phyloP scores from a whole-genome alignment of 2,888 invertebrate species.

The Leucophora obtusa region DNA sequence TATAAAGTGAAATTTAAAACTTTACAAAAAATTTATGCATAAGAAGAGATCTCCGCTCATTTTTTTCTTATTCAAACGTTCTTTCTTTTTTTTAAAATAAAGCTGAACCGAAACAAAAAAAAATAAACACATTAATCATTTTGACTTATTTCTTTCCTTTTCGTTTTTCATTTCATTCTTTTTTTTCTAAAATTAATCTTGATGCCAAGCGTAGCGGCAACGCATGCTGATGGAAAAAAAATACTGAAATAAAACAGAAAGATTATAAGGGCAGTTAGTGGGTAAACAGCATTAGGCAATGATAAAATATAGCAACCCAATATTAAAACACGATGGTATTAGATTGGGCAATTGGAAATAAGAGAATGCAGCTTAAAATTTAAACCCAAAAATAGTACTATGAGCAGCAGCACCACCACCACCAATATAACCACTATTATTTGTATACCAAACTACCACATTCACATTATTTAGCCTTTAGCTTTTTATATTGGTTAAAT shows the following conservation, averaged over 20 bases:
- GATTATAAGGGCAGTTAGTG: conserved; percentile 62
- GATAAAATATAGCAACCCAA: conserved; percentile 51
- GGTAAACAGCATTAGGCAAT: conserved; percentile 57
- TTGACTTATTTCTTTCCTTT: conserved; percentile 77
- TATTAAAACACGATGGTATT: conserved; percentile 17
- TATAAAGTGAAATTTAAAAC: not conserved
- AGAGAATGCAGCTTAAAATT: conserved; percentile 17
- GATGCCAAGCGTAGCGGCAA: conserved; percentile 72
- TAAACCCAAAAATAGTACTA: not conserved
- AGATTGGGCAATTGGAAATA: conserved; percentile 42
- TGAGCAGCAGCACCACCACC: not conserved
- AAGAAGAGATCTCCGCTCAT: conserved; percentile 7
- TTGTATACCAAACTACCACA: conserved; percentile 22
- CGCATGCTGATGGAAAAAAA: conserved; percentile 35
- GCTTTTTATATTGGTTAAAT: conserved; percentile 4
- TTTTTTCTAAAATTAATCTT: conserved; percentile 75
- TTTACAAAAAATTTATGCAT: conserved; percentile 3
- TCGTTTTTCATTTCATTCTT: conserved; percentile 24
- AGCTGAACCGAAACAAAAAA: conserved; percentile 57
- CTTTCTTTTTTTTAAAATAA: conserved; percentile 41
- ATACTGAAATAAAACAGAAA: conserved; percentile 35
- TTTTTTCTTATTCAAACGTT: conserved; percentile 8
- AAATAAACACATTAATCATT: conserved; percentile 76
- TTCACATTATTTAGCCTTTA: conserved; percentile 38
- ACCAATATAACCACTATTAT: conserved; percentile 21